These are phyloP conservation scores for Alitta virens DNA, from an alignment of 2,888 invertebrate species.

Conservation along the genomic window DNA sequence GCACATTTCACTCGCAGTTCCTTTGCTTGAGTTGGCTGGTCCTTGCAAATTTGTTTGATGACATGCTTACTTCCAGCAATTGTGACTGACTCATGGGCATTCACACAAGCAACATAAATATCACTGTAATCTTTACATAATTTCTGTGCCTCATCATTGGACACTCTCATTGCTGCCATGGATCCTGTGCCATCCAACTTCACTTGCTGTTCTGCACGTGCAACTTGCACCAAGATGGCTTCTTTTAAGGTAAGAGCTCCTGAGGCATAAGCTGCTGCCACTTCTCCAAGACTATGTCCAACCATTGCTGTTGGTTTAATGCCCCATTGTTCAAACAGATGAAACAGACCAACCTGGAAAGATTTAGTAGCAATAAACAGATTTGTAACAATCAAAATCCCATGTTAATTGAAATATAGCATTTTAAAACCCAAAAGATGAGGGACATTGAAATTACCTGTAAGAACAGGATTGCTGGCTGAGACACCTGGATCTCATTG, in stretches of 20 bases:
- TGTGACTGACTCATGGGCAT: conserved; percentile 19
- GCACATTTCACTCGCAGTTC: conserved; percentile 20
- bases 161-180: conserved; percentile 23
- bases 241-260: conserved; percentile 19
- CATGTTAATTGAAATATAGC: too few species aligned
- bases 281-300: conserved; percentile 23
- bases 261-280: conserved; percentile 16
- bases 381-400: too few species aligned
- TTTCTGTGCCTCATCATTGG: conserved; percentile 13
- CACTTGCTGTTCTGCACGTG: conserved; percentile 11
- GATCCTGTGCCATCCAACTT: conserved; percentile 21
- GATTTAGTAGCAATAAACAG: too few species aligned
- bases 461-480: conserved; percentile 14
- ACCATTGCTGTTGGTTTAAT: conserved; percentile 12
- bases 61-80: conserved; percentile 19
- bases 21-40: conserved; percentile 17
- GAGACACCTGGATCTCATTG: conserved; percentile 7
- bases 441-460: too few species aligned
- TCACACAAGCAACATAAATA: conserved; percentile 24
- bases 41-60: conserved; percentile 10
- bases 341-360: conserved; percentile 8
- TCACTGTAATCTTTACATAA: conserved; percentile 8
- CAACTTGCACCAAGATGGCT: conserved; percentile 8
- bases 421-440: too few species aligned
- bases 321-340: conserved; percentile 13